phyloP scores from a whole-genome alignment of 1,140 invertebrate genomes.

The Vanessa tameamea region DNA sequence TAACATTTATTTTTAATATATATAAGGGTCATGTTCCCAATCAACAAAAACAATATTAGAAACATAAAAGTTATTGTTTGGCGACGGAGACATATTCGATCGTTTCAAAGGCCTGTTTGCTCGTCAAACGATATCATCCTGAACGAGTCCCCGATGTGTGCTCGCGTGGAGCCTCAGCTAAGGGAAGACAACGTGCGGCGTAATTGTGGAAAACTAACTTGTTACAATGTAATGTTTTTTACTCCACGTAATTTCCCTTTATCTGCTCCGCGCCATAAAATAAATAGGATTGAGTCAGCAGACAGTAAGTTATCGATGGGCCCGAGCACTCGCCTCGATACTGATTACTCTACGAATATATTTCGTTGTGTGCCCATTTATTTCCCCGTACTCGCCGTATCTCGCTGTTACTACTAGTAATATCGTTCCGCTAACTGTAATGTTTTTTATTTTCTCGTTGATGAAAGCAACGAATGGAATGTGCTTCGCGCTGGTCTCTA shows the following conservation, averaged over 20 bases:
- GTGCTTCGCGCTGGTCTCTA: constrained; percentile 17
- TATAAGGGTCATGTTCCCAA: neutral
- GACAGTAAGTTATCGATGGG: constrained; percentile 10
- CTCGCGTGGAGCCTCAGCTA: neutral
- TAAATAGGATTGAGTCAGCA: neutral
- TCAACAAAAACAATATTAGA: neutral
- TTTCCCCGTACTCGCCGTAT: neutral
- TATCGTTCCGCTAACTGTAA: constrained; percentile 21
- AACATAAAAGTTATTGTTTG: constrained; percentile 3
- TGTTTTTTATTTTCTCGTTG: constrained; percentile 16
- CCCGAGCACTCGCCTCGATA: constrained; percentile 3
- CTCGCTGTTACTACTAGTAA: neutral
- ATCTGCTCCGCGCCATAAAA: constrained; percentile 11
- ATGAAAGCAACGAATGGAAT: constrained; percentile 18
- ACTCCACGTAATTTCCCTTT: constrained; percentile 11
- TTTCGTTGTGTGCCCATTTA: neutral
- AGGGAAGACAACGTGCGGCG: neutral
- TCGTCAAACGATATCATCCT: constrained; percentile 21
- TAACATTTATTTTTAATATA: neutral
- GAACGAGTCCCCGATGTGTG: constrained; percentile 1
- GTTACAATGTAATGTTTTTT: constrained; percentile 4
- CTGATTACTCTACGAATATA: constrained; percentile 1
- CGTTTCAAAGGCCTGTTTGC: constrained; percentile 17
- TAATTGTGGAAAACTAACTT: neutral
- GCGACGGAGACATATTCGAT: neutral